Base-by-base conservation (phyloP, 2,888 invertebrate species). In the Nemotelus pantherinus region DNA sequence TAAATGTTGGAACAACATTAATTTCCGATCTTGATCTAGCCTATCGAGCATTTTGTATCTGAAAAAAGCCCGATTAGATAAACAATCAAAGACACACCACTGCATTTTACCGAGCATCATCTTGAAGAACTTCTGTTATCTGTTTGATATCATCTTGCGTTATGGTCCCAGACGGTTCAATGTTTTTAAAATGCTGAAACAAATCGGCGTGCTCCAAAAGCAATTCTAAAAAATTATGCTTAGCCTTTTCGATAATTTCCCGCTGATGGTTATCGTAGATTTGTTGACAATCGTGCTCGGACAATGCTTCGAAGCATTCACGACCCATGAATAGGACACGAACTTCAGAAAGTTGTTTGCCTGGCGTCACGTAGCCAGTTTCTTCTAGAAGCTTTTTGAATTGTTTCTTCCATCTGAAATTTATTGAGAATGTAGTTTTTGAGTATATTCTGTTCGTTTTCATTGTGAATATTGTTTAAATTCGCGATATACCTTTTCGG, bases 261-360 rank as follows among this genome's bases (percentile, higher is more conserved):
- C 94, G 90, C 88, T 98, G 98, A 88, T 98, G 97, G 82, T 94
- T 92, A 83, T 97, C 97, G 86, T 98, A 98, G 82, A 98, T 97
- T 83, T 94, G 91, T 84, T 95, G 94, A 83, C 95, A 94, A 85
- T 98, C 97, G 77, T 93, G 92, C 83, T 96, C 96, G 0, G 95
- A 92, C 74, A 98, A 89, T 9, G 95, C 94, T 87, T 97, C 97
- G 86, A 95, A 98, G 85, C 97, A 97, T 86, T 97, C 97, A 58
- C 97, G 91, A 0, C 97, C 98, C 93, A 97, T 94, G 84, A 98
- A 94, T 78, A 97, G 89, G 2, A 97, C 95, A 74, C 95, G 89
- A 55, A 97, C 96, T 87, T 98, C 98, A 0, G 94, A 92, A 81
- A 98, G 88, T 82, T 94, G 93, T 87, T 97, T 97, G n/a, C 98